phyloP scores from a whole-genome alignment of 2,797 vertebrate genomes.

The Harpagifer antarcticus region DNA sequence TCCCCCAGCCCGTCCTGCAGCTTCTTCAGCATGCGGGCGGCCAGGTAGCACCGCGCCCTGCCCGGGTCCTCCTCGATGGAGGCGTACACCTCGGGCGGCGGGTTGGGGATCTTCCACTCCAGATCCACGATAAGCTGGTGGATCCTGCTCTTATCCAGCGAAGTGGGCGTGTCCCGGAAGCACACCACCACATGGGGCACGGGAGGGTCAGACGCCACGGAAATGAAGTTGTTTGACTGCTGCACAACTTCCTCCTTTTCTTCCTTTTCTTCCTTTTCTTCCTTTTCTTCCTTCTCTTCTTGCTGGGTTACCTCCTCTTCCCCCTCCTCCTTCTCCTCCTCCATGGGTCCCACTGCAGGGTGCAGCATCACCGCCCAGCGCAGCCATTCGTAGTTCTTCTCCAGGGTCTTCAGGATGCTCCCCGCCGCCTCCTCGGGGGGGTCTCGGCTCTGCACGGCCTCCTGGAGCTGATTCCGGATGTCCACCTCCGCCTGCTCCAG shows the following conservation, averaged over 20 bases:
- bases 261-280: slow-evolving; percentile 37
- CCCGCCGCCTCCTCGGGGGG: slow-evolving; percentile 71
- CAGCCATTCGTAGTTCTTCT: slow-evolving; percentile 85
- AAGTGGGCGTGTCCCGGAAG: slow-evolving; percentile 76
- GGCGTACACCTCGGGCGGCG: slow-evolving; percentile 82
- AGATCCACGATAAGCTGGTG: slow-evolving; percentile 84
- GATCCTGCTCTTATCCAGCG: slow-evolving; percentile 81
- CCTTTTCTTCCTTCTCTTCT: slow-evolving; percentile 35
- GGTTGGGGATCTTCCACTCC: slow-evolving; percentile 87
- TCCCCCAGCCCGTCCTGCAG: slow-evolving; percentile 79
- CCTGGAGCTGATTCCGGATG: slow-evolving; percentile 66
- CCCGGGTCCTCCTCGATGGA: slow-evolving; percentile 80
- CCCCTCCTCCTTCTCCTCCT: slow-evolving; percentile 44
- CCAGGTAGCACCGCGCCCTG: slow-evolving; percentile 79
- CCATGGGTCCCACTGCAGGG: slow-evolving; percentile 46
- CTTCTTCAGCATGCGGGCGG: slow-evolving; percentile 82
- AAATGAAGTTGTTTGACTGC: slow-evolving; percentile 65
- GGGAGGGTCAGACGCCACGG: slow-evolving; percentile 63
- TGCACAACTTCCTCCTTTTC: slow-evolving; percentile 22
- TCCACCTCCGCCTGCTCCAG: slow-evolving; percentile 80
- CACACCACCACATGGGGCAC: slow-evolving; percentile 77
- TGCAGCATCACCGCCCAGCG: slow-evolving; percentile 85
- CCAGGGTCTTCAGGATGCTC: slow-evolving; percentile 74
- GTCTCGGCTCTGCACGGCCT: slow-evolving; percentile 53
- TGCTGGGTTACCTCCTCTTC: slow-evolving; percentile 34